Evolutionary conservation across 2,888 invertebrate species (phyloP), one percentile per base, ranked within the genome.

Genomic region (Caenorhabditis sp.): DNA sequence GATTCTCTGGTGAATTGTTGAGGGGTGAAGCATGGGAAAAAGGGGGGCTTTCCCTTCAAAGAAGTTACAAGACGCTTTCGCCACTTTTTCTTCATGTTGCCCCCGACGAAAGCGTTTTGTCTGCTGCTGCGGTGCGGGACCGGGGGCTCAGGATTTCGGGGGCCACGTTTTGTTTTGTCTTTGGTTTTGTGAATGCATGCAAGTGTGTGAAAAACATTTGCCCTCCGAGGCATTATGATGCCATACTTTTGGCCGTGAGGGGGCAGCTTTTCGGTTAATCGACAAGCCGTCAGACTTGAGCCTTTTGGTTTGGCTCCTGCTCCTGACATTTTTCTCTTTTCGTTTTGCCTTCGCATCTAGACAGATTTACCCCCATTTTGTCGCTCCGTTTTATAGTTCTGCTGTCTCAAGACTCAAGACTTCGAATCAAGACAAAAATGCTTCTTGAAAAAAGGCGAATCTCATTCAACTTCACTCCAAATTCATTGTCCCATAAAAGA

Each of bases 51-150:
- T 44, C 24, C 22, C 53, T 35, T 32, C 58, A 67, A 53, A 71
- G 61, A 71, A 72, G 62, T 80, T 74, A 74, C 64, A 80, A 68
- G 80, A 50, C 18, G 37, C 35, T 69, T 77, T 69, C 69, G 77
- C 62, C 77, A 69, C 77, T 77, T 69, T 77, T 69, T 47, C 32
- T 51, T 15, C 8, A 20, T 58, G 62, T 44, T 64, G 64, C 74
- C 65, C 61, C 67, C 56, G 72, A 72, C 72, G 58, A 72, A 72
- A 64, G 64, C 72, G 72, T 69, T 69, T 69, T 69, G 77, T 77
- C 64, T 58, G 61, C 18, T 58, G 4, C 32, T 32, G 32, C 32
- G 32, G 32, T 9, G 4, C 9, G 32, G 32, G 5, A 9, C 32
- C 9, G 5, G 32, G n/a, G n/a, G n/a, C n/a, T 32, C 32, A 32